phyloP scores from a whole-genome alignment of 2,888 invertebrate genomes.

The Agrochola lota region DNA sequence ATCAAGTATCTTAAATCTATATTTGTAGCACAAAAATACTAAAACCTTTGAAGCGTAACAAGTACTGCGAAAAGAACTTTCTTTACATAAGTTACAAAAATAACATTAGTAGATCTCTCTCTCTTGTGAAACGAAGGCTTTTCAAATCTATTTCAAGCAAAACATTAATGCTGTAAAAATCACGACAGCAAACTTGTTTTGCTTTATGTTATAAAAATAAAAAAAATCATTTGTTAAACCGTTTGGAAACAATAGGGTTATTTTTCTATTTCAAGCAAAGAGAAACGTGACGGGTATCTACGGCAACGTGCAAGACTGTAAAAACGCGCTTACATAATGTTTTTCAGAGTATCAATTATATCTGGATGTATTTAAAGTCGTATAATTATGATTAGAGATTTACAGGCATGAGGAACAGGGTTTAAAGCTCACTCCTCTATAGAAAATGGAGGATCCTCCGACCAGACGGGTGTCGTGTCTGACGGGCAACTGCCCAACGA shows the following conservation, averaged over 20 bases:
- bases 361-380: neutral
- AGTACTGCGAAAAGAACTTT: neutral
- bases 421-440: too few species aligned
- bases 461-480: too few species aligned
- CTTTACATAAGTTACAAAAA: slow-evolving; percentile 11
- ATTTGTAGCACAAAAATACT: slow-evolving; percentile 5
- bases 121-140: neutral
- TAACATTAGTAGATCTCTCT: neutral
- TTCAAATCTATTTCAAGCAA: slow-evolving; percentile 5
- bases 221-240: slow-evolving; percentile 4
- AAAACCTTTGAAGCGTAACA: slow-evolving; percentile 22
- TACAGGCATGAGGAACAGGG: too few species aligned
- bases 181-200: neutral
- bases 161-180: neutral
- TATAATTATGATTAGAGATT: neutral
- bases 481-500: too few species aligned
- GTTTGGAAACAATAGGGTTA: neutral
- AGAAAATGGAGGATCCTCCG: too few species aligned
- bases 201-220: neutral
- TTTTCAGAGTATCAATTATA: too few species aligned
- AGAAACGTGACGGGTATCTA: neutral
- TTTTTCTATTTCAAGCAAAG: neutral
- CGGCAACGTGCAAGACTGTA: neutral
- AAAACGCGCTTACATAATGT: neutral
- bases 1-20: slow-evolving; percentile 16